Base-by-base conservation (phyloP, 1,140 invertebrate species). In the Drosophila equinoxialis region DNA sequence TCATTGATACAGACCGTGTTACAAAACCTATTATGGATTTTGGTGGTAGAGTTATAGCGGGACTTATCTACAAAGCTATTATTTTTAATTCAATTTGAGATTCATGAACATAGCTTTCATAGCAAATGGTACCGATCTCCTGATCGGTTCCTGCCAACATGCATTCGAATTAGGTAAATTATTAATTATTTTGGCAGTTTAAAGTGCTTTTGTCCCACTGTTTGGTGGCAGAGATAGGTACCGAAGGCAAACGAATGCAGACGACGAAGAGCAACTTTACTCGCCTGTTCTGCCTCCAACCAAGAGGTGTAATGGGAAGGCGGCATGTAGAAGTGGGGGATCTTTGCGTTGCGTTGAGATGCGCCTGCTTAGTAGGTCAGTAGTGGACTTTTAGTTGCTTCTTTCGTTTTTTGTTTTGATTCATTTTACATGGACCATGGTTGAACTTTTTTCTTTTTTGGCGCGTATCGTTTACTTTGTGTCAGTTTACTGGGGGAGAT, bases 311-410 rank as follows among this genome's bases (percentile, higher is more conserved):
- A 74, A 67, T 59, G 68, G 59, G 74, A 33, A 55, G 37, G 10
- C 4, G 11, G 11, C 3, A 63, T 68, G 72, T 70, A 20, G 71
- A 70, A 66, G 71, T 68, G 76, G 68, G 65, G 68, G 72, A 59
- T n/a, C 63, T 71, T 58, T 57, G 83, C 66, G 70, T 39, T 39
- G 37, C 11, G 37, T 39, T 39, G 37, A 39, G 37, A 72, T 70
- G 70, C 68, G 79, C 42, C 74, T 71, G 74, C 71, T 90, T 91
- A 91, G 89, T 91, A 90, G 89, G 89, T 91, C 89, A 91, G 89
- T 91, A 86, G 89, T 91, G 89, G 89, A 80, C 79, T 77, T 77
- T 59, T 70, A 57, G 55, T 67, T 78, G 85, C 68, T 71, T 71
- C 45, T 71, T 75, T 54, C 59, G 70, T 55, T 72, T 79, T 69